Percentiles rank a stretch among this genome's conserved stretches.
Evolutionary conservation across 2,888 invertebrate genomes (phyloP).

Genomic region (Mayetiola destructor): DNA sequence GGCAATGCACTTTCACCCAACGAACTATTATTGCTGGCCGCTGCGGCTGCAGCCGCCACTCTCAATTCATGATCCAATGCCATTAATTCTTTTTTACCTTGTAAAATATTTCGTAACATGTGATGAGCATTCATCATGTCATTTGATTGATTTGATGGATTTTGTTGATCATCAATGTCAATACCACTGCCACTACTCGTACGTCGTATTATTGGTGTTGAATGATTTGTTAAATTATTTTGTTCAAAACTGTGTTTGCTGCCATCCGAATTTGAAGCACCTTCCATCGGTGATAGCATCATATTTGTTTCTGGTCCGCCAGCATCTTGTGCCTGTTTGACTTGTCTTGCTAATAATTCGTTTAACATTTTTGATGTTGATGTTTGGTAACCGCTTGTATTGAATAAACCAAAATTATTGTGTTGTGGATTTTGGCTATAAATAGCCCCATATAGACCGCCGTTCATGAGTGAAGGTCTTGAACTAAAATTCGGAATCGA

Average conservation of each 20-base stretch:
- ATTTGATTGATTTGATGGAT: constrained; percentile 30
- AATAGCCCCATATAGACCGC: constrained; percentile 77
- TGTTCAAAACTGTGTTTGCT: constrained; percentile 22
- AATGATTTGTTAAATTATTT: constrained; percentile 11
- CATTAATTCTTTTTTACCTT: constrained; percentile 73
- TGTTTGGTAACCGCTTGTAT: constrained; percentile 70
- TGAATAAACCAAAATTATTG: constrained; percentile 45
- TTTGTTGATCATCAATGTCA: constrained; percentile 24
- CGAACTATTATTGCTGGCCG: constrained; percentile 27
- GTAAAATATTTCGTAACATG: constrained; percentile 79
- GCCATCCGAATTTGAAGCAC: constrained; percentile 20
- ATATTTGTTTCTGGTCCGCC: constrained; percentile 38
- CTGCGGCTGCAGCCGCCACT: constrained; percentile 33
- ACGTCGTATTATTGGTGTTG: constrained; percentile 15
- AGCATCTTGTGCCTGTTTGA: constrained; percentile 52
- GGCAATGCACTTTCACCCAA: constrained; percentile 27
- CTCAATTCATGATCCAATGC: constrained; percentile 54
- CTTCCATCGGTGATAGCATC: constrained; percentile 30
- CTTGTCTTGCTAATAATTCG: constrained; percentile 72
- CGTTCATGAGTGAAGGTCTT: constrained; percentile 68
- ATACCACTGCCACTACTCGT: constrained; percentile 27
- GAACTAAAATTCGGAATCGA: constrained; percentile 62
- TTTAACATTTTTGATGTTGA: constrained; percentile 83
- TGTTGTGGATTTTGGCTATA: constrained; percentile 64
- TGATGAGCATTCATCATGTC: constrained; percentile 51